Conservation (phyloP, 1,140 invertebrate genomes). For the Idris sp. region DNA sequence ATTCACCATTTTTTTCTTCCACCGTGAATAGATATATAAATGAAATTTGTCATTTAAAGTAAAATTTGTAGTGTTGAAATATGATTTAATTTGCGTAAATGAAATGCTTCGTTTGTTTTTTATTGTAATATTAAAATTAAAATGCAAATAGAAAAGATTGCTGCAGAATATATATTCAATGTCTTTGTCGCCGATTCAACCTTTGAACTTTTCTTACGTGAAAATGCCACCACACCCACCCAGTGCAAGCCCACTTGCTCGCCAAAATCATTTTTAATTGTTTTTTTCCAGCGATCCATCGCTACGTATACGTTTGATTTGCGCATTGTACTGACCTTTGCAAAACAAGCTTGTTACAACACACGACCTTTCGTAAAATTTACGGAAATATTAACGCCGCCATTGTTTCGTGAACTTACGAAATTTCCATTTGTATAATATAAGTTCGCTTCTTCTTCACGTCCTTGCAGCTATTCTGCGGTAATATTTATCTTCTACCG, state of each 20-base stretch:
- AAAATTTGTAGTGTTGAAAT: too few species aligned
- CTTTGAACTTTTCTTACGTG: slow-evolving; percentile 29
- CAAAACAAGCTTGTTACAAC: slow-evolving; percentile 37
- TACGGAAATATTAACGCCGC: slow-evolving; percentile 46
- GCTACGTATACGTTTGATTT: slow-evolving; percentile 1
- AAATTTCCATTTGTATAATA: slow-evolving; percentile 33
- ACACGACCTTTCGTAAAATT: slow-evolving; percentile 50
- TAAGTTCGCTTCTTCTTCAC: slow-evolving; percentile 12
- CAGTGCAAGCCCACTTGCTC: background rate
- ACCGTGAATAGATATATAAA: too few species aligned
- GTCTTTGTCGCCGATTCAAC: slow-evolving; percentile 33
- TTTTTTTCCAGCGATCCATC: background rate
- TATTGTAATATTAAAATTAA: too few species aligned
- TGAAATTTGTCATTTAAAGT: too few species aligned
- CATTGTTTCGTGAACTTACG: slow-evolving; percentile 30
- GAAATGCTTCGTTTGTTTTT: too few species aligned
- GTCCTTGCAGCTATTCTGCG: slow-evolving; percentile 12
- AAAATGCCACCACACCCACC: slow-evolving; percentile 31
- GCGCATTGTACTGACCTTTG: slow-evolving; percentile 37
- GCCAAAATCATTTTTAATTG: slow-evolving; percentile 41
- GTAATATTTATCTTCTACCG: slow-evolving; percentile 21
- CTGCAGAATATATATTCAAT: slow-evolving; percentile 10
- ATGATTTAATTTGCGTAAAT: too few species aligned
- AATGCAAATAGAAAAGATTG: slow-evolving; percentile 12
- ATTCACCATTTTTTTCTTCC: too few species aligned